phyloP scores from a whole-genome alignment of 2,888 invertebrate genomes.

The Drosophila kambysellisi region DNA sequence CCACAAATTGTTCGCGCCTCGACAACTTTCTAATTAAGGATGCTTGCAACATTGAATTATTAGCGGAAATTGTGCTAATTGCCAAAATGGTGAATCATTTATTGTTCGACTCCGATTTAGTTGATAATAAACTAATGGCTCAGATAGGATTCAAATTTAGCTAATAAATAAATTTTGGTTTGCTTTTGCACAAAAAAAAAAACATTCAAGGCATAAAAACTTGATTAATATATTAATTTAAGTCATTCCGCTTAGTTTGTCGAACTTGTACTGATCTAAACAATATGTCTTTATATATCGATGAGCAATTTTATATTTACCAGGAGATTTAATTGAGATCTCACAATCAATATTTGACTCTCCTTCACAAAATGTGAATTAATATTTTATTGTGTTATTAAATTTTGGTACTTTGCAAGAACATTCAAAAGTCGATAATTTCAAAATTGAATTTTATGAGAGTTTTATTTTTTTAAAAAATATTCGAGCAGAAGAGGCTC shows the following conservation, averaged over 20 bases:
- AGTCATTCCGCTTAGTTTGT: background rate
- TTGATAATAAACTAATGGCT: background rate
- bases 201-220: too few relatives aligned
- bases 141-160: background rate
- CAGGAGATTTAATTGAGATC: background rate
- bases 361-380: background rate
- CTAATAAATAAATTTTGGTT: background rate
- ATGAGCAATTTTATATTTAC: background rate
- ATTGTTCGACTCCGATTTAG: background rate
- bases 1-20: background rate
- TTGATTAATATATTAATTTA: background rate
- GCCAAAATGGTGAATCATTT: background rate
- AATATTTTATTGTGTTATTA: background rate
- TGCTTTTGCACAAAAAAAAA: background rate
- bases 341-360: background rate
- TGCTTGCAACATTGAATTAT: background rate
- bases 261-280: background rate
- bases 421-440: background rate
- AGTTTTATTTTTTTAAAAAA: too few relatives aligned
- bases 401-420: background rate
- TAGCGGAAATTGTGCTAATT: background rate
- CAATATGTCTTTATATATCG: background rate
- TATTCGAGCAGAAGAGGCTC: background rate
- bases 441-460: background rate
- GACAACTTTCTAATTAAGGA: conserved; percentile 5